Base-by-base conservation (phyloP, 2,113 vertebrate species). In the Cairina moschata region DNA sequence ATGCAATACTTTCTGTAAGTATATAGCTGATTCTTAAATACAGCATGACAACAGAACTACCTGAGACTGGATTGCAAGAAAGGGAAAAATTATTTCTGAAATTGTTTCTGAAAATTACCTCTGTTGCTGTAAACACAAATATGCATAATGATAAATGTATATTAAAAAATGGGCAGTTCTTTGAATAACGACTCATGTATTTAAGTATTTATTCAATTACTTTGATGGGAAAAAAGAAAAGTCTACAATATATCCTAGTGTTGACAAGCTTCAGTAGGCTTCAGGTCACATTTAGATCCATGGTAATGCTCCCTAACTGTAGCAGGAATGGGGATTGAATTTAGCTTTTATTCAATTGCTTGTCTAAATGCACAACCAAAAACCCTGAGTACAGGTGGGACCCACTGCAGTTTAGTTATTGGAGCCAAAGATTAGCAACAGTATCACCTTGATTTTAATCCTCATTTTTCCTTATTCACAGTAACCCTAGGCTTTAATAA, bases 301-400 rank as follows among this genome's bases (percentile, higher is more conserved):
- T 4, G 77, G 84, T 79, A 92, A 93, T 54, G 72, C 31, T 54
- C 11, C 6, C 50, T 62, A 73, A 78, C 81, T 18, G 15, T 23
- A 92, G 65, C 13, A 54, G 88, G 73, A 89, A 91, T 20, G 34
- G 63, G 16, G 40, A 84, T 26, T 79, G 92, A 88, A 80, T 84
- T 95, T 69, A 90, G 54, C 58, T 92, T 93, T 93, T 89, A 91
- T 95, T 92, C 60, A 90, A 69, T 92, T 95, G 48, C 83, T 84
- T 84, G 42, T 78, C 76, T 81, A 90, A 78, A 86, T 79, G 88
- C 26, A 90, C 73, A 90, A 82, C 22, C 15, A 58, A 60, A 77
- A 92, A 40, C 60, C 38, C 48, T 62, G 56, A 91, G 62, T 58
- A 66, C 73, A 84, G 48, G 69, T 83, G 52, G 48, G 42, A 83